Evolutionary conservation across 2,113 vertebrate genomes (phyloP).

Genomic region (Mobula hypostoma): DNA sequence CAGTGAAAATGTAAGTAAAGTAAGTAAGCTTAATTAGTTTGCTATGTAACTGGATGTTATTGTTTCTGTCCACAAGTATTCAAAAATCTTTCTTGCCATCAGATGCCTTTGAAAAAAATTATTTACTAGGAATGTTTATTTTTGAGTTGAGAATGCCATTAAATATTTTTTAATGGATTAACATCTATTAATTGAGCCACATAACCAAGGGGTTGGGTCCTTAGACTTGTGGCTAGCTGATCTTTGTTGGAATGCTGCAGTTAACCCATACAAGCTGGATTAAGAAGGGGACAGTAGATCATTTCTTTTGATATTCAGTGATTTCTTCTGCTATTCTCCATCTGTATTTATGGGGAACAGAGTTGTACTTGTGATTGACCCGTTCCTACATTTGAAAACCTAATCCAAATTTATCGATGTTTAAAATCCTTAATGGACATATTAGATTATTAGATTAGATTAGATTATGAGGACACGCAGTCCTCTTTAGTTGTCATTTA

Average conservation of each 20-base stretch:
- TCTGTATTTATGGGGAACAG: background rate
- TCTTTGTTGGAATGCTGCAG: background rate
- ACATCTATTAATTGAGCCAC: background rate
- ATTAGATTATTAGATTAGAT: too few species aligned
- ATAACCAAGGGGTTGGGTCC: background rate
- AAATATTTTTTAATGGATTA: background rate
- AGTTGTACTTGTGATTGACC: background rate
- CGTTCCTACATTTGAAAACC: background rate
- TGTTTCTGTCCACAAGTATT: background rate
- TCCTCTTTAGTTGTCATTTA: too few species aligned
- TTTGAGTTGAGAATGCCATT: background rate
- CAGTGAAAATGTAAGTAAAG: too few species aligned
- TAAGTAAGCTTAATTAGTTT: background rate
- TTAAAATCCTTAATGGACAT: background rate
- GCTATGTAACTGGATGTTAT: background rate
- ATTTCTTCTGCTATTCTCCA: background rate
- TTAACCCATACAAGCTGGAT: background rate
- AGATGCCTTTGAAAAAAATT: background rate
- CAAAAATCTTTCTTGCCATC: background rate
- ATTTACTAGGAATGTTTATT: background rate
- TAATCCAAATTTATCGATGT: background rate
- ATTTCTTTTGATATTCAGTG: background rate
- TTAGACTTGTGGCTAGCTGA: background rate
- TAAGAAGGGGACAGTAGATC: background rate
- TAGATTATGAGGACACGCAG: too few species aligned